Evolutionary conservation across 2,888 invertebrate genomes (phyloP).

Genomic region (Spodoptera picta): DNA sequence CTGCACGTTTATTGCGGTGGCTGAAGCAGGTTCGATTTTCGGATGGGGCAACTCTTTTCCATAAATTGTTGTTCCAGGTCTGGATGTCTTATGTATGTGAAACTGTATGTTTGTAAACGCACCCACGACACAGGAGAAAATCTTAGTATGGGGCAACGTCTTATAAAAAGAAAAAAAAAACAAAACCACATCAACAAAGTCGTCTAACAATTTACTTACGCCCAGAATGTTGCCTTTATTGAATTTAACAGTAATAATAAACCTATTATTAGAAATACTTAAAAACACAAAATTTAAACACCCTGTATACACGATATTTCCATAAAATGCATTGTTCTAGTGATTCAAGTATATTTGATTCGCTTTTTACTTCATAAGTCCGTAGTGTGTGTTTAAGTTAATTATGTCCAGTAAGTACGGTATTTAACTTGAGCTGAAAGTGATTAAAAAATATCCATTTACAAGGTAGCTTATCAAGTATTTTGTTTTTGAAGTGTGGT

Average conservation of each 20-base stretch:
- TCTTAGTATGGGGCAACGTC: too few species aligned
- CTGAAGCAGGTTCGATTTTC: too few species aligned
- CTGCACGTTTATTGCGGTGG: too few species aligned
- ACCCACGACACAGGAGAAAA: too few species aligned
- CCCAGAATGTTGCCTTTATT: too few species aligned
- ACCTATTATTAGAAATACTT: background rate
- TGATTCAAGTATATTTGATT: conserved; percentile 53
- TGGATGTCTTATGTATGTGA: too few species aligned
- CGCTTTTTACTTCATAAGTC: conserved; percentile 29
- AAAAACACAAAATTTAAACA: background rate
- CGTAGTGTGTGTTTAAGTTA: conserved; percentile 34
- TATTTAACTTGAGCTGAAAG: conserved; percentile 25
- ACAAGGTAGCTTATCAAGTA: conserved; percentile 28
- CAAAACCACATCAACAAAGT: too few species aligned
- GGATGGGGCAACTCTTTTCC: too few species aligned
- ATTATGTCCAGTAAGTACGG: conserved; percentile 43
- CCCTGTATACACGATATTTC: conserved; percentile 21
- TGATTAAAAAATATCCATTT: conserved; percentile 36
- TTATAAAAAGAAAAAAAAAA: too few species aligned
- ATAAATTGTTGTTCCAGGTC: too few species aligned
- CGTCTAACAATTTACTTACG: too few species aligned
- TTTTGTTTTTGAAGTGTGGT: conserved; percentile 10
- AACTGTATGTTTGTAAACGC: too few species aligned
- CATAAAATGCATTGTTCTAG: conserved; percentile 47
- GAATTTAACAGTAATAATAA: background rate